Percentiles rank a stretch among this genome's conserved stretches.
These are phyloP conservation scores for Chrysomela aeneicollis DNA, from an alignment of 2,888 invertebrate species.

Conservation along the genomic window DNA sequence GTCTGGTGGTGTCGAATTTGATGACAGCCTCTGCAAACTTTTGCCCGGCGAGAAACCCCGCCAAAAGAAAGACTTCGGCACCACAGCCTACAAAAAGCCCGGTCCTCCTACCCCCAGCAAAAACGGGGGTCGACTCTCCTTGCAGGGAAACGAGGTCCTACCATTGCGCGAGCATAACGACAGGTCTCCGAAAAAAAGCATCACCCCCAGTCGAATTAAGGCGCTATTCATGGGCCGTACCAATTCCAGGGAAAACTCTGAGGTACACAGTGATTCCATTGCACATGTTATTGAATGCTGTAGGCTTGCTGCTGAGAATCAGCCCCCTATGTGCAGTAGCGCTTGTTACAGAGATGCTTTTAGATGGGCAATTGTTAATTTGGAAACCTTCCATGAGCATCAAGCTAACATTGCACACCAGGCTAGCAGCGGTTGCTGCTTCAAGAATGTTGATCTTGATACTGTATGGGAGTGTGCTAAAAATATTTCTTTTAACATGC, in stretches of 20 bases:
- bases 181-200: slow-evolving; percentile 61
- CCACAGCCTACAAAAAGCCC: slow-evolving; percentile 83
- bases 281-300: slow-evolving; percentile 24
- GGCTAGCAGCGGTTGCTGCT: slow-evolving; percentile 11
- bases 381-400: slow-evolving; percentile 16
- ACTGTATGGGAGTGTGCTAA: slow-evolving; percentile 28
- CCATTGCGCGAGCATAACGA: slow-evolving; percentile 60
- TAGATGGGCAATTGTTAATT: slow-evolving; percentile 9
- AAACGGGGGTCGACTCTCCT: slow-evolving; percentile 75
- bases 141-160: slow-evolving; percentile 68
- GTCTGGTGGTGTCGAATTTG: slow-evolving; percentile 55
- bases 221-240: slow-evolving; percentile 66
- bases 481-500: slow-evolving; percentile 24
- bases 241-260: slow-evolving; percentile 51
- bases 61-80: slow-evolving; percentile 66
- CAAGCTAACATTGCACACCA: neutral
- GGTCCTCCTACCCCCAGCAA: slow-evolving; percentile 89
- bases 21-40: slow-evolving; percentile 59
- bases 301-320: slow-evolving; percentile 20
- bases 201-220: slow-evolving; percentile 72
- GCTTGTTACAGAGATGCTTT: slow-evolving; percentile 12
- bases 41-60: slow-evolving; percentile 60
- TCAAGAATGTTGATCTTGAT: slow-evolving; percentile 21
- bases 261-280: slow-evolving; percentile 45
- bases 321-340: slow-evolving; percentile 10